phyloP scores from a whole-genome alignment of 1,140 invertebrate species.

The Reticulitermes speratus region DNA sequence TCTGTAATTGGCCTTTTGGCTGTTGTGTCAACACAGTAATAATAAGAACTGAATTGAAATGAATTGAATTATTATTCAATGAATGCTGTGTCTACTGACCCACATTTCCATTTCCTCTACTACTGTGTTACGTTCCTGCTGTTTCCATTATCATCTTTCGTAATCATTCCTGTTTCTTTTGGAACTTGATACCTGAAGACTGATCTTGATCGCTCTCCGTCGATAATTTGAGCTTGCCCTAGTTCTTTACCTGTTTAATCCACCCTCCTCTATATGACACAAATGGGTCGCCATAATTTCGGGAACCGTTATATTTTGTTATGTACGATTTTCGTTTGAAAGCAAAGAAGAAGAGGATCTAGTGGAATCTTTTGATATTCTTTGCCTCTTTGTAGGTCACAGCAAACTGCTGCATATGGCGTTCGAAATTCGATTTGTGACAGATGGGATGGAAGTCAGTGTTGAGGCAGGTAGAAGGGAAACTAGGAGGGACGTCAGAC shows the following conservation, averaged over 20 bases:
- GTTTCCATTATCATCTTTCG: background rate
- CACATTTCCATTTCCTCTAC: background rate
- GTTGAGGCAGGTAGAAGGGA: background rate
- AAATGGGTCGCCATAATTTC: no score
- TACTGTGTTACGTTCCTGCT: background rate
- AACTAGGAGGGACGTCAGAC: no score
- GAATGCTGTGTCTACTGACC: background rate
- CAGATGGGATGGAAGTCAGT: slow-evolving; percentile 1
- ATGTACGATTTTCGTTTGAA: no score
- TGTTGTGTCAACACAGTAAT: no score
- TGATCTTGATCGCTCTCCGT: background rate
- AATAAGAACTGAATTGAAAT: no score
- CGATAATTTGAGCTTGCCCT: background rate
- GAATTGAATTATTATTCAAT: no score
- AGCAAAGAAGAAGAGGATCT: no score
- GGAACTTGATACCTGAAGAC: background rate
- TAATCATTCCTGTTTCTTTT: background rate
- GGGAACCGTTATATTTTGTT: no score
- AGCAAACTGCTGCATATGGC: background rate
- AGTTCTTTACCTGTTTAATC: background rate
- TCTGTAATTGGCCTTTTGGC: no score
- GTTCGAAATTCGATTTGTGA: background rate
- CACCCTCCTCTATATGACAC: no score
- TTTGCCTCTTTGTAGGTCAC: background rate
- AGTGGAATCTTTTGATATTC: no score